phyloP scores from a whole-genome alignment of 2,888 invertebrate species.

The Tetanocera ferruginea region DNA sequence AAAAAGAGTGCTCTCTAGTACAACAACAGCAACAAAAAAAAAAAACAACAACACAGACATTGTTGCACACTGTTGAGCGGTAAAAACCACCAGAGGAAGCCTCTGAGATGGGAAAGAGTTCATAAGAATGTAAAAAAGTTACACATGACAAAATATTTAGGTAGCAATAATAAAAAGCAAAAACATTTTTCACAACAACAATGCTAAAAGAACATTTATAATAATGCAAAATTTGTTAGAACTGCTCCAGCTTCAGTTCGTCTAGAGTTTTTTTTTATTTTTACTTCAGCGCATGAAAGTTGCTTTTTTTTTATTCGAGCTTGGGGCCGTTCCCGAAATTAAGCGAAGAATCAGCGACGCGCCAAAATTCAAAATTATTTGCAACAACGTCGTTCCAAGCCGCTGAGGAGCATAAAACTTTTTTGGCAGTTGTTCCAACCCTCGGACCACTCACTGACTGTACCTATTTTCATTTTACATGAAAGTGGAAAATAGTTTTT shows the following conservation, averaged over 20 bases:
- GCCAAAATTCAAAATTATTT: conserved; percentile 24
- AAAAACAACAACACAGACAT: background rate
- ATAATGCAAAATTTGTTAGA: conserved; percentile 9
- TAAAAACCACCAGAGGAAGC: background rate
- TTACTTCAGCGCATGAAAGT: background rate
- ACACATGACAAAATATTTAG: conserved; percentile 25
- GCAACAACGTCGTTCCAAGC: conserved; percentile 11
- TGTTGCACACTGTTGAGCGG: background rate
- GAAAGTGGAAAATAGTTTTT: background rate
- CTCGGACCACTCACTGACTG: background rate
- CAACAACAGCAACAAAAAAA: conserved; percentile 1
- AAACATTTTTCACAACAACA: too few species aligned
- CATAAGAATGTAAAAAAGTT: background rate
- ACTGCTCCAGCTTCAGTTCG: background rate
- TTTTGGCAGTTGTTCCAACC: background rate
- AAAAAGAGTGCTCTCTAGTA: conserved; percentile 5
- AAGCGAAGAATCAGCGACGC: background rate
- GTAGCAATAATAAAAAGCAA: background rate
- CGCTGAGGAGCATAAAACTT: background rate
- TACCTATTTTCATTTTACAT: background rate
- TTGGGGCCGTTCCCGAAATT: too few species aligned
- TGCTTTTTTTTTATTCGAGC: background rate
- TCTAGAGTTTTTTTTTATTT: background rate
- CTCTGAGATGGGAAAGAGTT: background rate
- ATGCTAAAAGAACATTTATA: background rate